Conservation (phyloP, 2,797 vertebrate species). For the Cebuella pygmaea region DNA sequence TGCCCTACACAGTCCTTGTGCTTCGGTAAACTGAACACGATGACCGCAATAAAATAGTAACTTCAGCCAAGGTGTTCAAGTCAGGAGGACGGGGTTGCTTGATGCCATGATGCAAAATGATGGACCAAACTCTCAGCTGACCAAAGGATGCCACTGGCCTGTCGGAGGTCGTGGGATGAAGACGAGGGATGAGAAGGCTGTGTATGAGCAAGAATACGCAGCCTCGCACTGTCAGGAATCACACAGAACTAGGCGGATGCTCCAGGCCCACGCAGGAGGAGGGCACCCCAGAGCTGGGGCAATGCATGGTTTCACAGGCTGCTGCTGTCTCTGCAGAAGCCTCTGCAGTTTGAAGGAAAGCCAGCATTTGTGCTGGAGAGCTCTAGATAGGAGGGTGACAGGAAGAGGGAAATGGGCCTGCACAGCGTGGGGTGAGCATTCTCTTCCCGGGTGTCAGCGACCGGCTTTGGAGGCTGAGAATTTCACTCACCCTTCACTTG, state of each 20-base stretch:
- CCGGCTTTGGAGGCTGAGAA: neutral
- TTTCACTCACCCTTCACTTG: neutral
- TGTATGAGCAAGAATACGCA: neutral
- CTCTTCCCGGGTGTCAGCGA: neutral
- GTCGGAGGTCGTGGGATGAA: neutral
- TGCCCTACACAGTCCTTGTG: neutral
- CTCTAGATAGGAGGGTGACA: neutral
- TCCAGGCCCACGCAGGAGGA: no score
- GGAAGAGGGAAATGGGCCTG: no score
- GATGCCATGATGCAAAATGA: neutral
- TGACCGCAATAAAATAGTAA: neutral
- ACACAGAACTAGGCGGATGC: neutral
- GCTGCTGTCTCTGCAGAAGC: neutral
- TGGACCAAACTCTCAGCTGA: no score
- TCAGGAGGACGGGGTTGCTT: neutral
- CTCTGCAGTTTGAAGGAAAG: neutral
- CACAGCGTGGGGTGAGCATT: neutral
- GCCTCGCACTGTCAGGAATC: neutral
- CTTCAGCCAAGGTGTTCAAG: neutral
- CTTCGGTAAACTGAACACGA: neutral
- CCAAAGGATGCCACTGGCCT: neutral
- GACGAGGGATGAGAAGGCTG: neutral
- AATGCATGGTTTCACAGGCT: rapidly evolving
- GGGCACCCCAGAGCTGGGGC: neutral
- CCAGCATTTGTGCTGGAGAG: neutral